Conservation (phyloP, 2,797 vertebrate genomes). For the Setipinna tenuifilis region DNA sequence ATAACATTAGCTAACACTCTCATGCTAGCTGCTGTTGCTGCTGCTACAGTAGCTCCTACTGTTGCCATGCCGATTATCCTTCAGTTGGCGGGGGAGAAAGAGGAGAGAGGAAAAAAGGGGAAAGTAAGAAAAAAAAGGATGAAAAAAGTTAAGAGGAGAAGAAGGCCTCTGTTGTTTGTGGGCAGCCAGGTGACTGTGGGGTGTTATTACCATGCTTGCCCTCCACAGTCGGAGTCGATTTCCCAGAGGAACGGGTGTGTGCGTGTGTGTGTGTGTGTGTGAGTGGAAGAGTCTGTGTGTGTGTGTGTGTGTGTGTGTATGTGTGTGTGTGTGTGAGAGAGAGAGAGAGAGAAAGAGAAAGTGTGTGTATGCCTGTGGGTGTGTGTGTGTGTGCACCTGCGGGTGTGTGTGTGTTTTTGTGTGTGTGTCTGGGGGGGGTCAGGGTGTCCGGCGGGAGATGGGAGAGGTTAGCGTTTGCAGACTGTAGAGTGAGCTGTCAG, state of each 20-base stretch:
- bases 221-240: background rate
- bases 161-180: background rate
- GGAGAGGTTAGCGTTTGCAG: background rate
- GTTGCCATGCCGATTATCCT: background rate
- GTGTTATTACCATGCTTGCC: background rate
- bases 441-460: too few relatives aligned
- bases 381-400: too few relatives aligned
- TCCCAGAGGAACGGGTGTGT: background rate
- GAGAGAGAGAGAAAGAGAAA: too few relatives aligned
- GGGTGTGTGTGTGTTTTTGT: too few relatives aligned
- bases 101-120: background rate
- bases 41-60: background rate
- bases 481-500: background rate
- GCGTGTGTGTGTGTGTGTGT: too few relatives aligned
- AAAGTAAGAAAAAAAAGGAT: background rate
- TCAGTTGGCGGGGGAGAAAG: background rate
- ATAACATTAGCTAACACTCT: background rate
- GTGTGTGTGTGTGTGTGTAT: too few relatives aligned
- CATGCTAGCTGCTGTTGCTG: too few relatives aligned
- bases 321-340: too few relatives aligned
- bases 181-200: background rate
- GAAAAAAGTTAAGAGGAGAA: background rate
- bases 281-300: too few relatives aligned
- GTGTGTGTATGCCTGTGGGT: too few relatives aligned
- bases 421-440: too few relatives aligned